Evolutionary conservation across 2,113 vertebrate species (phyloP), one percentile per base, ranked within the genome.

Genomic region (Physeter macrocephalus): DNA sequence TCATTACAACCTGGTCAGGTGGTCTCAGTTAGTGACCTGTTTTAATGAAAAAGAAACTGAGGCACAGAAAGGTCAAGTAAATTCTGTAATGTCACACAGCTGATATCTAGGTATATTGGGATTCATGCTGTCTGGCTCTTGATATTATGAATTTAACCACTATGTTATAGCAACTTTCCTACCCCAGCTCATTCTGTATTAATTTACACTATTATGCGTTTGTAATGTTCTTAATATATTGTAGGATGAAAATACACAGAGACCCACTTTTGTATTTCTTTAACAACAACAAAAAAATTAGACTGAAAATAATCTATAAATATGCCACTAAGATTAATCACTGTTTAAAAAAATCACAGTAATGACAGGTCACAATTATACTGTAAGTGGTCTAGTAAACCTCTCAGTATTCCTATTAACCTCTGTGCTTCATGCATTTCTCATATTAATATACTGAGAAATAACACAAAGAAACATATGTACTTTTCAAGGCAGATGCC

Each of bases 281-380:
- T 90, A 90, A 82, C 77, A 95, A 90, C 77, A 93, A 77, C 0
- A 54, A 81, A 43, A 77, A 71, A 39, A 18, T 61, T 94, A 93
- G 17, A 85, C 34, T 31, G n/a, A 52, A 95, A 95, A 83, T 82
- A 89, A 90, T 83, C 54, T 89, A 57, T 74, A 95, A 83, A 94
- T 72, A 69, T 81, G 34, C 7, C 71, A 75, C 34, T 88, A 92
- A 94, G 29, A 94, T 96, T 92, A 94, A 92, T 96, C 69, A 75
- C 25, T 74, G 36, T 88, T 57, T 8, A 86, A 88, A 95, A 67
- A 86, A 87, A 12, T 75, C 75, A 59, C 43, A 64, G 62, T 74
- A 62, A 49, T 54, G 36, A 78, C 88, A 86, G 80, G 43, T 93
- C 94, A 96, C 72, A 86, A 62, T 91, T 95, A 84, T 61, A 36